Base-by-base conservation (phyloP, 2,888 invertebrate genomes). In the Drosophila tripunctata region DNA sequence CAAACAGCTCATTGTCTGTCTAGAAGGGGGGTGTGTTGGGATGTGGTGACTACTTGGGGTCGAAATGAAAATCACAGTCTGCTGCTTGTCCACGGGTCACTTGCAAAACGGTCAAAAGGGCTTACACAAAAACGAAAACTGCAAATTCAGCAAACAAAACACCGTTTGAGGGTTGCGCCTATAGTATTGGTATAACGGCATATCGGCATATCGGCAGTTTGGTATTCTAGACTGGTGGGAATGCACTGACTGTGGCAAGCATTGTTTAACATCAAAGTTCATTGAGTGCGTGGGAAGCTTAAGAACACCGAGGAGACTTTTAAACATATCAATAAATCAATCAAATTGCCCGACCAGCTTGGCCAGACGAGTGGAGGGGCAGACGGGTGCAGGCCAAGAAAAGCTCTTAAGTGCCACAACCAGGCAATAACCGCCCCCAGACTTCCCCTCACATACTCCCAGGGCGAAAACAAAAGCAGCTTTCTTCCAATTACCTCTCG, bases 271-370 rank as follows among this genome's bases (percentile, higher is more conserved):
- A 67, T 55, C 56, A 82, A 80, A 81, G 81, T 81, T 81, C 88
- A 87, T 27, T 71, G 76, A 64, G 88, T 85, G 86, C 81, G 88
- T 81, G 88, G 88, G 86, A 81, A 81, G 88, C 60, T 64, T 58
- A 65, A 73, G 40, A 45, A 50, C 40, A 55, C 48, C 48, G 47
- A 12, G 24, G 35, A 41, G 41, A 57, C 61, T 48, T 55, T 68
- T 52, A 54, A 57, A 54, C 63, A 61, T 57, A 60, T 67, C 67
- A 66, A 68, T 70, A 75, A 87, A 75, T 87, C 69, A 83, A 88
- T 86, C 67, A 79, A 67, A 64, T 62, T 55, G 50, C 43, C 33
- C n/a, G 36, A 41, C 33, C 30, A 14, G n/a, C n/a, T n/a, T n/a
- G n/a, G n/a, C n/a, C n/a, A n/a, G n/a, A n/a, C n/a, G n/a, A n/a